Evolutionary conservation across 2,888 invertebrate genomes (phyloP), one percentile per base, ranked within the genome.

Genomic region (Andrena camellia): DNA sequence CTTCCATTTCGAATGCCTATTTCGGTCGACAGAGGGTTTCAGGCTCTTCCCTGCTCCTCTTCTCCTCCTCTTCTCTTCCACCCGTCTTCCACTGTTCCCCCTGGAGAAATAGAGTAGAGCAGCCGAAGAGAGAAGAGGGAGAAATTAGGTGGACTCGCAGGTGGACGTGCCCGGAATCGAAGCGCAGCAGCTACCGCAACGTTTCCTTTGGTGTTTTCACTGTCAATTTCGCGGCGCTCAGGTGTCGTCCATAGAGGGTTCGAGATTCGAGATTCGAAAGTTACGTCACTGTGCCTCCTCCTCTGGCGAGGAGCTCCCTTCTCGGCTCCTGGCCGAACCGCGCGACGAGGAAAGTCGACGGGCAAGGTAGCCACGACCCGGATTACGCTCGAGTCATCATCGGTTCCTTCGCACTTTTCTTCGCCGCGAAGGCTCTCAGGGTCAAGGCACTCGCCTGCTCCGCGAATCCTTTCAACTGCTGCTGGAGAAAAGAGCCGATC

Each of bases 291-390:
- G 69, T 60, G 52, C 69, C 85, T 79, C 74, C 67, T 75, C 81
- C 31, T 50, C 63, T 33, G 68, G 83, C 81, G 80, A 86, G 73
- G 83, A 78, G 85, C 85, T 88, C 82, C 84, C 79, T 86, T 86
- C 85, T 84, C 75, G 81, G 83, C 83, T 86, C 81, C 80, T 82
- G 80, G 76, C 84, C 84, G 84, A 88, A 80, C 80, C n/a, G 84
- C 81, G 83, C 35, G 35, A 2, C 35, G 86, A 90, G 90, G 89
- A 92, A 91, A 92, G 91, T 92, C 90, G 91, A 90, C 90, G 90
- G 80, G 87, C 90, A 89, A 90, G 90, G 86, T 90, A 88, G 83
- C 42, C 89, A 82, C 92, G 92, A 91, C 90, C 91, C 89, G 89
- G 90, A 91, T 91, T 88, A 88, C 90, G 81, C 83, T 86, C 80